phyloP scores from a whole-genome alignment of 2,113 vertebrate genomes.

The Alligator mississippiensis region DNA sequence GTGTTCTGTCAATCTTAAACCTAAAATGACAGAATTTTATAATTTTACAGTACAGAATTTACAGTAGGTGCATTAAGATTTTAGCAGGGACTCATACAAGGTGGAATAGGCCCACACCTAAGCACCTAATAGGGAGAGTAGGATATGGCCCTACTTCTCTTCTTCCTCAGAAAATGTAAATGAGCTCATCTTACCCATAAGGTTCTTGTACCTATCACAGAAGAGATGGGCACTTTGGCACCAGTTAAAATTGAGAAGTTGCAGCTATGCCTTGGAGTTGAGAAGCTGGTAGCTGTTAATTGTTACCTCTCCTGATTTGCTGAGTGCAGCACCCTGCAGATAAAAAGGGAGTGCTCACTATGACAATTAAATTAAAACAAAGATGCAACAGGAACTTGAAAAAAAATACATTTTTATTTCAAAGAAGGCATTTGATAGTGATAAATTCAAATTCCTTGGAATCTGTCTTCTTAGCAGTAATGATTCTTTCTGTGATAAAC shows the following conservation, averaged over 20 bases:
- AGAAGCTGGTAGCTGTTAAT: neutral
- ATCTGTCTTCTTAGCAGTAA: constrained; percentile 5
- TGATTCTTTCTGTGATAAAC: constrained; percentile 25
- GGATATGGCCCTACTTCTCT: too few relatives aligned
- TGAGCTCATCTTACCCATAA: neutral
- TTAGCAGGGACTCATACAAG: too few relatives aligned
- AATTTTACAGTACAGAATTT: too few relatives aligned
- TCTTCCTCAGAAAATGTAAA: neutral
- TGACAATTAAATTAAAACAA: constrained; percentile 41
- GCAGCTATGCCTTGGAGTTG: fast-evolving
- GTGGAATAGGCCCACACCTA: too few relatives aligned
- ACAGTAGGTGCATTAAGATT: too few relatives aligned
- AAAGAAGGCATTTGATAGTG: constrained; percentile 39
- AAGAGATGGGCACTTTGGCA: neutral
- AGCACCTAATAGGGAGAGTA: too few relatives aligned
- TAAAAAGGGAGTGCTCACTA: neutral
- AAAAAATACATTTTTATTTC: constrained; percentile 53
- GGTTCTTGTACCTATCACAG: neutral
- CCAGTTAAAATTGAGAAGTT: neutral
- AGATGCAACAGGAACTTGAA: neutral
- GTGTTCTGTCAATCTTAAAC: too few relatives aligned
- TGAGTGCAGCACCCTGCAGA: constrained; percentile 21
- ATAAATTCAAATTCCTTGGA: neutral
- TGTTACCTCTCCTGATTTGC: neutral
- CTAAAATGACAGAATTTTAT: too few relatives aligned